Evolutionary conservation across 2,888 invertebrate species (phyloP).

Genomic region (Drosophila recens): DNA sequence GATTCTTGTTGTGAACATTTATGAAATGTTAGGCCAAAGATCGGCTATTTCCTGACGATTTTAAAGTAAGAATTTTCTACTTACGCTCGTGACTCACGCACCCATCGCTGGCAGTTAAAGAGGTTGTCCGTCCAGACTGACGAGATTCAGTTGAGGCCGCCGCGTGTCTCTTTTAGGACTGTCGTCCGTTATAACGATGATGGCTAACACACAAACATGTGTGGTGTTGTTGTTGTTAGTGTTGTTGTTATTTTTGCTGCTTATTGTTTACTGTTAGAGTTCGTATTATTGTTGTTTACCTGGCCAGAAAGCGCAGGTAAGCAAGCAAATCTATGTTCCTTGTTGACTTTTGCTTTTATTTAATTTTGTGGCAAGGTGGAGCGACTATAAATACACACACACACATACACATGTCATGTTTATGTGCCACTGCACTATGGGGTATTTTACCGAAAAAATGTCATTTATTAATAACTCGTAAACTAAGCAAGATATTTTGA

Average conservation of each 20-base stretch:
- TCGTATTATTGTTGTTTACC: slow-evolving; percentile 71
- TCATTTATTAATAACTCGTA: too few relatives aligned
- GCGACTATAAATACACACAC: slow-evolving; percentile 69
- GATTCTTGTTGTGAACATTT: too few relatives aligned
- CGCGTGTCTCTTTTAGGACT: slow-evolving; percentile 53
- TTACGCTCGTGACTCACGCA: slow-evolving; percentile 56
- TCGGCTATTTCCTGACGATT: not conserved
- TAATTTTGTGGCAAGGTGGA: slow-evolving; percentile 77
- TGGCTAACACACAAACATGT: slow-evolving; percentile 64
- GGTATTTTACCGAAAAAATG: too few relatives aligned
- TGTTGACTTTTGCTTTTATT: slow-evolving; percentile 80
- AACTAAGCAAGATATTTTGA: too few relatives aligned
- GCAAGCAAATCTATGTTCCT: slow-evolving; percentile 79
- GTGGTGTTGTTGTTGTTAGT: slow-evolving; percentile 37
- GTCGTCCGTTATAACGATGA: slow-evolving; percentile 71
- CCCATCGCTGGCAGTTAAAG: slow-evolving; percentile 31
- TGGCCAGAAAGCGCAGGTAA: slow-evolving; percentile 69
- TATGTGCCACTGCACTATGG: slow-evolving; percentile 19
- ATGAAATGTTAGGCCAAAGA: too few relatives aligned
- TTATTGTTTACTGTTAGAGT: slow-evolving; percentile 31
- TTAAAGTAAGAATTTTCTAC: not conserved
- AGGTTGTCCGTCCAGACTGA: slow-evolving; percentile 29
- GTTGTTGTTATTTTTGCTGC: slow-evolving; percentile 14
- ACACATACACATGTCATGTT: slow-evolving; percentile 54
- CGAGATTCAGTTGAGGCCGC: slow-evolving; percentile 44